phyloP scores from a whole-genome alignment of 2,113 vertebrate species.

The Cryptotis parvus region DNA sequence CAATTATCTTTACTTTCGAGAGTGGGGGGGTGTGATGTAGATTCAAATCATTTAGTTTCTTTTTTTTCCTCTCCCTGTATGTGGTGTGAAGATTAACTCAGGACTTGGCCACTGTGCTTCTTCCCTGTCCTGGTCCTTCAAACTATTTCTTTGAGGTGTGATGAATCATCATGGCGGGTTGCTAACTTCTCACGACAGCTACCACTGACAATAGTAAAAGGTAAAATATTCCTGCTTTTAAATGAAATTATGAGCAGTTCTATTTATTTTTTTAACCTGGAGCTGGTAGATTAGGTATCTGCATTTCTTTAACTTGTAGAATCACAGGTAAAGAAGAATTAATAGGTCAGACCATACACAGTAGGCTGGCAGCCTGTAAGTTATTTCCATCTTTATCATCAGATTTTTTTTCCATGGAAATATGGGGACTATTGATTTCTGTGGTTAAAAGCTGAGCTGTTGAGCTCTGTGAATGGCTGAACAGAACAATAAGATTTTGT shows the following conservation, averaged over 20 bases:
- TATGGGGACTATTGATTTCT: slow-evolving; percentile 77
- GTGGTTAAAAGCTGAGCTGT: slow-evolving; percentile 71
- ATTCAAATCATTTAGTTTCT: not conserved
- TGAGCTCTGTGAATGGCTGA: slow-evolving; percentile 73
- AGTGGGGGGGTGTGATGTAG: not conserved
- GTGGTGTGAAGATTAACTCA: no score
- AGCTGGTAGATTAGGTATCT: not conserved
- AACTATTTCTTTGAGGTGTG: not conserved
- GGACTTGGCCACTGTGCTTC: no score
- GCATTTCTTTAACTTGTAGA: not conserved
- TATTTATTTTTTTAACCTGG: not conserved
- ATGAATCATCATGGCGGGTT: not conserved
- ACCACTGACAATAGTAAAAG: not conserved
- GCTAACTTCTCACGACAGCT: not conserved
- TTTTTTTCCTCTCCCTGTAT: no score
- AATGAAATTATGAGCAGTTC: not conserved
- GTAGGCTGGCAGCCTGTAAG: not conserved
- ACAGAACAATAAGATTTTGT: slow-evolving; percentile 81
- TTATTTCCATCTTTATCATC: slow-evolving; percentile 67
- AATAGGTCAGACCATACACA: not conserved
- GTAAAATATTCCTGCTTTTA: not conserved
- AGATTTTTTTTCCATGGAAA: slow-evolving; percentile 75
- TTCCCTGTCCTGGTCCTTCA: no score
- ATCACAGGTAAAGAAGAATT: not conserved
- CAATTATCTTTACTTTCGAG: not conserved